Conservation (phyloP, 2,888 invertebrate genomes). For the Aethes cnicana region DNA sequence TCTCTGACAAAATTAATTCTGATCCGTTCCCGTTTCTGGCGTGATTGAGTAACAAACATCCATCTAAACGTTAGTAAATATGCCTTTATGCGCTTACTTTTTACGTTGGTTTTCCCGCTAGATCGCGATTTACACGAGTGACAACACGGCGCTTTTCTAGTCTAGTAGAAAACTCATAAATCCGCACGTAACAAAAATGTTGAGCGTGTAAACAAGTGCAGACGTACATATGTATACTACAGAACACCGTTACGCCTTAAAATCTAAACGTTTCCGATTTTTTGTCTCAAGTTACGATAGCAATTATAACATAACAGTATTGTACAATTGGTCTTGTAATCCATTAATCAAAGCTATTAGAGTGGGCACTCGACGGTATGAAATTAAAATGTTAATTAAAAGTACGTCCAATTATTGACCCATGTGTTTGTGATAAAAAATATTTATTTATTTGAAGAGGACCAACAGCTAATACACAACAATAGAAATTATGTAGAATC, state of each 20-base stretch:
- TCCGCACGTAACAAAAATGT: neutral
- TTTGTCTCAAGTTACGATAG: slow-evolving; percentile 20
- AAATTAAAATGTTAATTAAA: slow-evolving; percentile 18
- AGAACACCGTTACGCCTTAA: slow-evolving; percentile 16
- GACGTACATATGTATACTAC: slow-evolving; percentile 7
- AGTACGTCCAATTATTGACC: slow-evolving; percentile 1
- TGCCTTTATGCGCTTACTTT: too few relatives aligned
- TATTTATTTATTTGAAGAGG: too few relatives aligned
- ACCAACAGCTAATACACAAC: too few relatives aligned
- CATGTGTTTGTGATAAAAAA: too few relatives aligned
- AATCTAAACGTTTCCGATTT: slow-evolving; percentile 25
- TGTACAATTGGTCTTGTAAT: slow-evolving; percentile 24
- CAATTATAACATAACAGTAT: slow-evolving; percentile 30
- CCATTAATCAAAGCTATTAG: slow-evolving; percentile 18
- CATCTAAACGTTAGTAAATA: too few relatives aligned
- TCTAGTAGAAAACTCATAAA: neutral
- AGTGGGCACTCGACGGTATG: slow-evolving; percentile 9
- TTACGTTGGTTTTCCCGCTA: too few relatives aligned
- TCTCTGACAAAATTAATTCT: too few relatives aligned
- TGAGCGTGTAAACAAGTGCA: neutral
- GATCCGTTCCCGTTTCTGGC: too few relatives aligned
- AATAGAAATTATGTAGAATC: too few relatives aligned
- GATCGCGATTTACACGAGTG: too few relatives aligned
- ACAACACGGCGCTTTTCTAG: too few relatives aligned
- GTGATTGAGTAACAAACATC: too few relatives aligned